phyloP scores from a whole-genome alignment of 1,140 invertebrate genomes.

The Holotrichia oblita region DNA sequence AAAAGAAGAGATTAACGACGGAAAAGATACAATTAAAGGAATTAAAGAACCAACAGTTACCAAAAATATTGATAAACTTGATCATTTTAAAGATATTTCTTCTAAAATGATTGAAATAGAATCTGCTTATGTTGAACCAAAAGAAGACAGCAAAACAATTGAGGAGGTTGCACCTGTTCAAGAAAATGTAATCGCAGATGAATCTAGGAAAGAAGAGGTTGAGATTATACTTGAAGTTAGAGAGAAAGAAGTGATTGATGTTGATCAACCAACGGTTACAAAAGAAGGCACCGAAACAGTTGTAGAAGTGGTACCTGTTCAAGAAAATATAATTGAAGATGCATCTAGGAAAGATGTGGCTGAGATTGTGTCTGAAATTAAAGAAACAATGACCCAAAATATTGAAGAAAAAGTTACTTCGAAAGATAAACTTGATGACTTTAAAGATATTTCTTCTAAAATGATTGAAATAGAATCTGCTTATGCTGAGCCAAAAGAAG shows the following conservation, averaged over 20 bases:
- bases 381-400: too few species aligned
- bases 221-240: background rate
- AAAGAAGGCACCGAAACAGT: too few species aligned
- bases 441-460: too few species aligned
- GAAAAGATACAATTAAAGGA: background rate
- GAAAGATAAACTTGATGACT: too few species aligned
- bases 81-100: background rate
- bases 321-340: background rate
- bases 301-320: background rate
- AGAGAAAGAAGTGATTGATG: too few species aligned
- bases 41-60: conserved; percentile 50
- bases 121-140: background rate
- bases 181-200: background rate
- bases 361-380: background rate
- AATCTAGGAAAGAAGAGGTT: background rate
- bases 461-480: too few species aligned
- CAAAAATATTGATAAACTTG: conserved; percentile 59
- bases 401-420: too few species aligned
- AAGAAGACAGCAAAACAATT: background rate
- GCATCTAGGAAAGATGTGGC: background rate
- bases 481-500: too few species aligned
- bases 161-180: too few species aligned
- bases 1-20: background rate
- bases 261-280: too few species aligned
- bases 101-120: conserved; percentile 15